These are phyloP conservation scores for Streblospio benedicti DNA, from an alignment of 1,140 invertebrate genomes.

Conservation along the genomic window DNA sequence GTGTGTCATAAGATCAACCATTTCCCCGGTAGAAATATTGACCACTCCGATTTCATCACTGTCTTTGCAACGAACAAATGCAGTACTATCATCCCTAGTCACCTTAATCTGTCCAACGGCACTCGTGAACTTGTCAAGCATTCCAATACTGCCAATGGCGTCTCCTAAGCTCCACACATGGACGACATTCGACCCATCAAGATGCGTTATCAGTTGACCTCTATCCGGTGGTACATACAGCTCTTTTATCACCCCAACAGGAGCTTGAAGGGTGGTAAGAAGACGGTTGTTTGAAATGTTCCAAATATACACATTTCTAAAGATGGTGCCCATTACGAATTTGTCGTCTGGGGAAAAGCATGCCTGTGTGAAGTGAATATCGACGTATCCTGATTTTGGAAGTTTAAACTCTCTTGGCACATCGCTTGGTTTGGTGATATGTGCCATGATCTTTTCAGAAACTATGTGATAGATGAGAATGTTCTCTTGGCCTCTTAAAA, in stretches of 20 bases:
- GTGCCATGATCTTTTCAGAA: slow-evolving; percentile 27
- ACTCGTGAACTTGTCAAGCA: slow-evolving; percentile 33
- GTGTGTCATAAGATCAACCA: slow-evolving; percentile 42
- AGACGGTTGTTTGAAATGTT: slow-evolving; percentile 22
- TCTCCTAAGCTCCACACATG: slow-evolving; percentile 39
- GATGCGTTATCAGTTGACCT: slow-evolving; percentile 32
- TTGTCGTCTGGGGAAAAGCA: slow-evolving; percentile 35
- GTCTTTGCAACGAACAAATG: slow-evolving; percentile 30
- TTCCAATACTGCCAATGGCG: slow-evolving; percentile 28
- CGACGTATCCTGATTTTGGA: slow-evolving; percentile 28
- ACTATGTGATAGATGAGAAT: slow-evolving; percentile 33
- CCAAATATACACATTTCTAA: slow-evolving; percentile 42
- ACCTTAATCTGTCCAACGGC: slow-evolving; percentile 28
- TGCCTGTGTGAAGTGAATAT: slow-evolving; percentile 32
- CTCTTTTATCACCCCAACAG: slow-evolving; percentile 35
- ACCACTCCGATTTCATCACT: slow-evolving; percentile 44
- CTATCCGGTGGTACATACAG: slow-evolving; percentile 26
- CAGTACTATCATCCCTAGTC: slow-evolving; percentile 25
- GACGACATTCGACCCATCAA: slow-evolving; percentile 24
- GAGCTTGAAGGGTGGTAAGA: slow-evolving; percentile 34
- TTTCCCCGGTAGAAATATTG: slow-evolving; percentile 36
- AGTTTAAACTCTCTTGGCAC: slow-evolving; percentile 39
- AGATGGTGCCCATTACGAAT: slow-evolving; percentile 34
- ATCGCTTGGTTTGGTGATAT: slow-evolving; percentile 29
- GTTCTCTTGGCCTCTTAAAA: slow-evolving; percentile 27